phyloP scores from a whole-genome alignment of 1,140 invertebrate species.

The Neoseiulus cucumeris region DNA sequence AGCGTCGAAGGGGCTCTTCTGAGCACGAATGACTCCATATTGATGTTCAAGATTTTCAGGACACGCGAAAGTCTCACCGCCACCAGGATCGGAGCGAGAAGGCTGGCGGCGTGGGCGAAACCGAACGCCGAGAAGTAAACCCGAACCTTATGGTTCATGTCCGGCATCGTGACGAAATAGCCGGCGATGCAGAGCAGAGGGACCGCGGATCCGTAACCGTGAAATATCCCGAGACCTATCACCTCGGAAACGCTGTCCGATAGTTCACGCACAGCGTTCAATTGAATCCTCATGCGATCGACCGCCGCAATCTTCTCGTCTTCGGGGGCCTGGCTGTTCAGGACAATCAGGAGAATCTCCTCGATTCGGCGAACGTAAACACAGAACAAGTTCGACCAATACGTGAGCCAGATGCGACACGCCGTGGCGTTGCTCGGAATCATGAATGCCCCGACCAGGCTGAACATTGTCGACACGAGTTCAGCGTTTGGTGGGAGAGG shows the following conservation, averaged over 20 bases:
- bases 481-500: background rate
- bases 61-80: background rate
- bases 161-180: background rate
- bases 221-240: background rate
- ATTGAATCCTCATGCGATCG: background rate
- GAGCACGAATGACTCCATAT: no score
- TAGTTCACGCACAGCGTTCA: background rate
- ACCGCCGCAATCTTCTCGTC: background rate
- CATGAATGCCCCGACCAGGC: background rate
- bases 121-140: background rate
- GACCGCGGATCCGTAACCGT: background rate
- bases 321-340: background rate
- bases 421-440: background rate
- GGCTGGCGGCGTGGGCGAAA: background rate
- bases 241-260: background rate
- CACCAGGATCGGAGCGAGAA: background rate
- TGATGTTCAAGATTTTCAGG: background rate
- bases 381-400: background rate
- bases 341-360: background rate
- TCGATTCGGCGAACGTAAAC: background rate
- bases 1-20: background rate
- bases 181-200: background rate
- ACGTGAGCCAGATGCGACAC: background rate
- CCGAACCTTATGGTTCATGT: background rate
- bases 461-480: background rate